Evolutionary conservation across 1,140 invertebrate genomes (phyloP).

Genomic region (Solenopsis fugax): DNA sequence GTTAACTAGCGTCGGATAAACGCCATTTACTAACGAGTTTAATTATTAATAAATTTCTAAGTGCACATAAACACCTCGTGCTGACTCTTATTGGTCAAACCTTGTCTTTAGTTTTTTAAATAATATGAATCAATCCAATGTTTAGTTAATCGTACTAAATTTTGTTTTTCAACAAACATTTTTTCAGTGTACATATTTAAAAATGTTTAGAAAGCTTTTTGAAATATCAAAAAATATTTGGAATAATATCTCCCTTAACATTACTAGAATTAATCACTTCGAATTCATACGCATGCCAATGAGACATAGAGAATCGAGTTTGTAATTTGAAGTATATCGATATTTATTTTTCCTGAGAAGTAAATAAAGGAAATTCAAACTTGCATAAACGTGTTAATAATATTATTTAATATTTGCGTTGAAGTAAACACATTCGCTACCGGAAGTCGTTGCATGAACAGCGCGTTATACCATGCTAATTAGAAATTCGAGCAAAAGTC

Average conservation of each 20-base stretch:
- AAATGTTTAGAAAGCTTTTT: background rate
- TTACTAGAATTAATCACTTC: background rate
- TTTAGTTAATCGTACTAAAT: too few species aligned
- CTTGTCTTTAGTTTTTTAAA: too few species aligned
- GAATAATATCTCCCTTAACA: background rate
- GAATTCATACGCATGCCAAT: background rate
- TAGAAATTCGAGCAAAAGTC: slow-evolving; percentile 53
- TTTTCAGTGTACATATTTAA: background rate
- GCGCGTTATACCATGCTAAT: slow-evolving; percentile 31
- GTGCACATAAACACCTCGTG: too few species aligned
- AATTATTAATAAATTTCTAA: too few species aligned
- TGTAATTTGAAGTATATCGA: background rate
- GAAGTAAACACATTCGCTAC: background rate
- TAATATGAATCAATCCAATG: too few species aligned
- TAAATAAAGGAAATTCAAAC: background rate
- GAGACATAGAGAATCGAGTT: background rate
- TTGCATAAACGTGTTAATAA: background rate
- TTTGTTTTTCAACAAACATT: too few species aligned
- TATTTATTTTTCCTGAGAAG: background rate
- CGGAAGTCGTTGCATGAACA: background rate
- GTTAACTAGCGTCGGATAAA: too few species aligned
- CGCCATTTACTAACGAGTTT: too few species aligned
- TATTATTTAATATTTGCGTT: background rate
- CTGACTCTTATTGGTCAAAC: too few species aligned
- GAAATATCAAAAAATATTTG: background rate